A percentile compares a stretch with the other conserved stretches of the same genome.
Conservation (phyloP, 2,797 vertebrate species). For the Stomatorhinus walkeri region DNA sequence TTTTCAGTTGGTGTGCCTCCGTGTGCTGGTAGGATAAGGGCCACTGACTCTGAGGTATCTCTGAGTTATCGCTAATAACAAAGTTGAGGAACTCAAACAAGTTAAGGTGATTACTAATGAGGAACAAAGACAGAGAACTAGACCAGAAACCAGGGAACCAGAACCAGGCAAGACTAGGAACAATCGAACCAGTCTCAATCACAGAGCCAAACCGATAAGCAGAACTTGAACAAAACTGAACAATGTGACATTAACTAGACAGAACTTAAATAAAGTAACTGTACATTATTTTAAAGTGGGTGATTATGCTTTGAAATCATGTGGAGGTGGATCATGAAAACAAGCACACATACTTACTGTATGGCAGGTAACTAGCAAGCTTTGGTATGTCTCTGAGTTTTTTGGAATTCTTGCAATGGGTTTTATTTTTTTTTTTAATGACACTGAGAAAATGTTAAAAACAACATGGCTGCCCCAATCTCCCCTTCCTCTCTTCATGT, state of each 20-base stretch:
- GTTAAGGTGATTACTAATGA: neutral
- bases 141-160: neutral
- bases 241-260: neutral
- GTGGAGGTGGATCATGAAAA: neutral
- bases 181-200: neutral
- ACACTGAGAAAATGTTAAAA: neutral
- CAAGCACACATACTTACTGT: neutral
- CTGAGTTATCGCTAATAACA: neutral
- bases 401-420: neutral
- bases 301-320: neutral
- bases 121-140: neutral
- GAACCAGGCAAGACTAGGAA: neutral
- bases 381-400: neutral
- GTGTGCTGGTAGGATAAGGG: neutral
- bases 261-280: neutral
- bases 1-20: neutral
- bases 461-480: neutral
- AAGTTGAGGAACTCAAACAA: neutral
- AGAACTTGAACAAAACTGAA: neutral
- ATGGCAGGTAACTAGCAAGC: neutral
- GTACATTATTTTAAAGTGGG: neutral
- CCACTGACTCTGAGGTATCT: neutral
- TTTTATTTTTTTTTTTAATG: neutral
- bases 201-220: neutral
- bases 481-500: neutral